Base-by-base conservation (phyloP, 30 jellyfish, hydroid and myxozoan genomes). In the Cassiopea xamachana region DNA sequence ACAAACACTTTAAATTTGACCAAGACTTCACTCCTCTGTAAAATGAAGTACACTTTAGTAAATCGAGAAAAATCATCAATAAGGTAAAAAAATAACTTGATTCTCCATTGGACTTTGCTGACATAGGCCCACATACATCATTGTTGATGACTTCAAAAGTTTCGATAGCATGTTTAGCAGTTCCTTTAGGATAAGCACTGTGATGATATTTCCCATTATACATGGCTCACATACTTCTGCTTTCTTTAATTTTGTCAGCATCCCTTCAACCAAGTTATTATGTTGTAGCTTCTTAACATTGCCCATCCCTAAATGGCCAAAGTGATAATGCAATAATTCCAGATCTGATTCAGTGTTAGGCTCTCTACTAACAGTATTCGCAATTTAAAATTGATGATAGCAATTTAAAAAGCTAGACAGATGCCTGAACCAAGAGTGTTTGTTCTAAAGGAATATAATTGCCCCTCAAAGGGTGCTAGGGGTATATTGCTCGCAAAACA, bases 291-390 rank as follows among this genome's bases (percentile, higher is more conserved):
- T 86, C 51, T 89, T 44, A 44, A 76, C 70, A 76, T 76, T 76
- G 50, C 79, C 92, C 58, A 68, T 73, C 17, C 90, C 85, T 49
- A 77, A 72, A 76, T 87, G 94, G 64, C 94, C 94, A 67, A 77
- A 78, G 45, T 91, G 90, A 68, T 72, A 69, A 79, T 87, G 94
- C 90, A 91, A 77, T 72, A 87, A 73, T 9, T 89, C 79, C 84
- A 86, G 75, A 58, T 86, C 81, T 67, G 76, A 67, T 67, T 67
- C 46, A 19, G 76, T 67, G 19, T 67, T 67, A 64, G 90, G 19
- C 79, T 81, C 69, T 81, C 69, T 74, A 48, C 77, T 81, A 55
- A 74, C 90, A 81, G 69, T 64, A 81, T 81, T 81, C 19, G 15
- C 76, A 7, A 19, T 67, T 15, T 67, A 67, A 19, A 19, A 67